A percentile compares a stretch with the other conserved stretches of the same genome.
Conservation (phyloP, 2,113 vertebrate species). For the Cinclus mexicanus region DNA sequence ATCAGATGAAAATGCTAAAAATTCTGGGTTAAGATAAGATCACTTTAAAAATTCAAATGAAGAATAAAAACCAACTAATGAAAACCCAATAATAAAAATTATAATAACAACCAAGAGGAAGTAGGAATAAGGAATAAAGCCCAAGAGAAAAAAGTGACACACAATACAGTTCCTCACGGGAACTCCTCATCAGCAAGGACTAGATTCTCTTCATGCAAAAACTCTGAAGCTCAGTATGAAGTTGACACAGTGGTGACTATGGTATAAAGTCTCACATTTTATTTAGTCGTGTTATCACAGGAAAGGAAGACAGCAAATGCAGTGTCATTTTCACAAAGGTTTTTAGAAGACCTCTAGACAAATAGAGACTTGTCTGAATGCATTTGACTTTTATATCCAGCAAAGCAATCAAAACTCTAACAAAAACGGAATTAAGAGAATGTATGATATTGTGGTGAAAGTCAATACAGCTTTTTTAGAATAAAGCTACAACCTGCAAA, state of each 20-base stretch:
- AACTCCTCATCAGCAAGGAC: neutral
- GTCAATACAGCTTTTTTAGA: neutral
- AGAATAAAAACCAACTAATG: no score
- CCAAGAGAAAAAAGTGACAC: neutral
- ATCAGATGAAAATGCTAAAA: neutral
- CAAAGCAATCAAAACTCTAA: neutral
- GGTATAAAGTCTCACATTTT: neutral
- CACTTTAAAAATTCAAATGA: neutral
- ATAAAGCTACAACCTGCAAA: neutral
- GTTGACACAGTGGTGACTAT: neutral
- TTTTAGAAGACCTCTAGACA: neutral
- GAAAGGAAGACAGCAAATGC: neutral
- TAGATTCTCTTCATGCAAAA: neutral
- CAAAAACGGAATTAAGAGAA: neutral
- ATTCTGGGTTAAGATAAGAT: neutral
- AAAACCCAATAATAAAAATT: neutral
- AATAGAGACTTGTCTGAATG: neutral
- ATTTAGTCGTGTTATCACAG: neutral
- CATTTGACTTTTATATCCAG: neutral
- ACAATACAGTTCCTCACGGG: neutral
- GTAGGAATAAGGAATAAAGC: neutral
- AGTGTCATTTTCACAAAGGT: neutral
- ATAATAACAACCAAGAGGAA: neutral
- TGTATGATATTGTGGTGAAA: neutral
- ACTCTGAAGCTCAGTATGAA: neutral